Percentiles rank a stretch among this genome's conserved stretches.
Evolutionary conservation across 2,888 invertebrate genomes (phyloP).

Genomic region (Caenorhabditis zanzibari): DNA sequence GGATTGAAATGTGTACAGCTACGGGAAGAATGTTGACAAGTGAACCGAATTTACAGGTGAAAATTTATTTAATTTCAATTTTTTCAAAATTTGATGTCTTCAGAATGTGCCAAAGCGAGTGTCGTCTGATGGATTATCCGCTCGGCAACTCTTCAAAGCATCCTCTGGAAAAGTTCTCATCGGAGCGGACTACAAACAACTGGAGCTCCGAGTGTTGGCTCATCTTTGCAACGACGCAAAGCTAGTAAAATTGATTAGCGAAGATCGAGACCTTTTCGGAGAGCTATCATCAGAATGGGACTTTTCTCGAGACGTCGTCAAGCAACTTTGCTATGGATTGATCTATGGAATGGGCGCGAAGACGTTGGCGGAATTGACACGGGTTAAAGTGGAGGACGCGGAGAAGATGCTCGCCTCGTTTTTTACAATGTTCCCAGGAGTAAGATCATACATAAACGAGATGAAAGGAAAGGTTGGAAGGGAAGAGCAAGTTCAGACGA

Average conservation of each 20-base stretch:
- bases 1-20: conserved; percentile 62
- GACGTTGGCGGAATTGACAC: conserved; percentile 90
- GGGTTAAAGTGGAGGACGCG: conserved; percentile 90
- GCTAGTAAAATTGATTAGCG: conserved; percentile 57
- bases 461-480: conserved; percentile 86
- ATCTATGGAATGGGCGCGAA: conserved; percentile 94
- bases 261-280: conserved; percentile 66
- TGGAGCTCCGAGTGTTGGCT: conserved; percentile 94
- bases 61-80: no score
- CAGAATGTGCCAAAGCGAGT: conserved; percentile 90
- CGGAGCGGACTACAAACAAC: conserved; percentile 96
- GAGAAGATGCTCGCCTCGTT: conserved; percentile 87
- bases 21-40: conserved; percentile 91
- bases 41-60: conserved; percentile 92
- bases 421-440: conserved; percentile 90
- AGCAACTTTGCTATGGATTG: conserved; percentile 85
- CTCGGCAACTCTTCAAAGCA: conserved; percentile 59
- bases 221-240: conserved; percentile 90
- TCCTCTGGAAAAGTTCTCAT: conserved; percentile 86
- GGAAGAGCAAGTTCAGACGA: conserved; percentile 91
- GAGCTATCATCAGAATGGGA: conserved; percentile 67
- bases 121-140: conserved; percentile 48
- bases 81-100: not conserved
- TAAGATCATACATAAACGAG: conserved; percentile 87
- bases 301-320: conserved; percentile 86